Evolutionary conservation across 2,888 invertebrate genomes (phyloP), one percentile per base, ranked within the genome.

Genomic region (Scaptomyza tumidula): DNA sequence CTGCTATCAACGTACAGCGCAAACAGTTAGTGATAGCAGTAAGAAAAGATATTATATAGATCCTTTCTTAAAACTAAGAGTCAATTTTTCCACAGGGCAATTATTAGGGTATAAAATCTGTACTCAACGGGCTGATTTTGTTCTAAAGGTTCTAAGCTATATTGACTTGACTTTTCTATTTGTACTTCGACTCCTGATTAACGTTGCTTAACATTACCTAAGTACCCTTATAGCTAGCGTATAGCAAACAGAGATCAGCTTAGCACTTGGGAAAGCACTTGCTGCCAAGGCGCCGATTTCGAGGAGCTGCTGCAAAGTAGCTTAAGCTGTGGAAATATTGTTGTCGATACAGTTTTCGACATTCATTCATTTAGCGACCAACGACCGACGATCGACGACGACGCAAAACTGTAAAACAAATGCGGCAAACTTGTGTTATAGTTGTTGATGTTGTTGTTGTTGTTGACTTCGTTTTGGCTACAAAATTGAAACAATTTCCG

Each of bases 401-500:
- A 33, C 33, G 33, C 9, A 50, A 55, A 39, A 35, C 55, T 58
- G 54, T 13, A 55, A 52, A 55, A 64, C 82, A 72, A 75, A 72
- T 75, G 85, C 81, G 72, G 77, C 80, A 75, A 67, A 63, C 77
- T 71, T 80, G 77, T 56, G 56, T 53, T 60, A 45, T 39, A 57
- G 65, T 45, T 58, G 70, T 39, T 59, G 65, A 45, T 50, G 57
- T 39, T 57, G 61, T 10, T 73, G 62, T 59, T 72, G 82, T 56
- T 65, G 80, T 74, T 80, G 78, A 64, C 77, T 84, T 83, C 86
- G 83, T 88, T 88, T 88, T 76, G 69, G 86, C 31, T 53, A 78
- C 50, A 89, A 90, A 90, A 90, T 88, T 88, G 90, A 90, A 90
- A 90, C 90, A 90, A 90, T 90, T 90, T 90, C 90, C 90, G 90